Conservation (phyloP, 2,888 invertebrate species). For the Torymus aiolomorphi region DNA sequence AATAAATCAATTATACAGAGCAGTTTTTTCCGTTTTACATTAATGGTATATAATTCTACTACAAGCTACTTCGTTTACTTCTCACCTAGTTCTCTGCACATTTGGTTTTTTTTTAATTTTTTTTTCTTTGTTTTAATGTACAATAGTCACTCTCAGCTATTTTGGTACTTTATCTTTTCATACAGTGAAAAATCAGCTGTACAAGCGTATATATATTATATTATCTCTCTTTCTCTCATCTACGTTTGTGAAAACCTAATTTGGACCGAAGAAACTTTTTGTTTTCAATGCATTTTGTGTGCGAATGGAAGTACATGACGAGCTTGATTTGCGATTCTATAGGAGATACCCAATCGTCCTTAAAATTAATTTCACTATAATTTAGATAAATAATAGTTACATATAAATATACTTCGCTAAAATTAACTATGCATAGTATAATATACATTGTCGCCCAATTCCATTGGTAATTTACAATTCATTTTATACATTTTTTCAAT, state of each 20-base stretch:
- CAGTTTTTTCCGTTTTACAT: constrained; percentile 8
- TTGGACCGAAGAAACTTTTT: constrained; percentile 18
- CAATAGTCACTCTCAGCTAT: constrained; percentile 27
- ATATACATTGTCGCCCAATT: constrained; percentile 19
- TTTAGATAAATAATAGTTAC: constrained; percentile 42
- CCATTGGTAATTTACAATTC: constrained; percentile 16
- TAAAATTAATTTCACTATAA: constrained; percentile 25
- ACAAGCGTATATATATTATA: constrained; percentile 1
- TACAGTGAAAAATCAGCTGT: constrained; percentile 45
- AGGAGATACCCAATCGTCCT: constrained; percentile 14
- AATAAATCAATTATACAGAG: constrained; percentile 1
- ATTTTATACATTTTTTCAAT: constrained; percentile 22
- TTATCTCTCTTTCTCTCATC: constrained; percentile 1
- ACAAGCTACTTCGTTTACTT: constrained; percentile 11
- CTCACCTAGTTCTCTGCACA: constrained; percentile 7
- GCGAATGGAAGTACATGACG: constrained; percentile 32
- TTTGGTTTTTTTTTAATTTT: too few species aligned
- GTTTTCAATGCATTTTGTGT: constrained; percentile 17
- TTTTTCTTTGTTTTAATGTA: constrained; percentile 18
- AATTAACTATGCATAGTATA: constrained; percentile 37
- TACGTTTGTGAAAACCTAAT: constrained; percentile 40
- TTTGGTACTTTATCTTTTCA: constrained; percentile 29
- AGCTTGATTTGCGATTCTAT: constrained; percentile 25
- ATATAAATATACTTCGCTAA: constrained; percentile 19
- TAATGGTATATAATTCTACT: constrained; percentile 23